Base-by-base conservation (phyloP, 2,797 vertebrate genomes). In the Melopsittacus undulatus region DNA sequence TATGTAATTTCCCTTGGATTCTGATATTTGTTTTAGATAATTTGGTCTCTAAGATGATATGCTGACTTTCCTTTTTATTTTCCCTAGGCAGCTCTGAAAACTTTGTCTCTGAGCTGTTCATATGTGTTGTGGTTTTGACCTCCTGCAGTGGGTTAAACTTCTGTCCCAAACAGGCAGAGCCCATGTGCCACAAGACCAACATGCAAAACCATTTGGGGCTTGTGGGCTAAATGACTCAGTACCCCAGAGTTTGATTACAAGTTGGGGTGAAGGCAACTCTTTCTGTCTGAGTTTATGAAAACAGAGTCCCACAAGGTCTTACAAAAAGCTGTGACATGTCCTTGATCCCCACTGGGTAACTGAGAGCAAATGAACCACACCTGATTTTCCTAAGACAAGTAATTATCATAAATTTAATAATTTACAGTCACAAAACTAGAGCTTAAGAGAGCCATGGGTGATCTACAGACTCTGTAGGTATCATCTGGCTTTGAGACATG, bases 51-150 rank as follows among this genome's bases (percentile, higher is more conserved):
- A 52, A 92, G 32, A 69, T 21, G n/a, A 74, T 36, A 80, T 20
- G 2, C 19, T 66, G 24, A 13, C 1, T 2, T 40, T 80, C 1
- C 40, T 10, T 29, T 19, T 43, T 8, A n/a, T 9, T 46, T 38
- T 0, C 15, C n/a, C 13, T 7, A 16, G 5, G 36, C 24, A 83
- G 16, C 5, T 70, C 83, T 75, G 18, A 22, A 76, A 49, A 3
- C 30, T 80, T 86, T 79, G 17, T 73, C 18, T 76, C 59, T 38
- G 36, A 93, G 15, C 4, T 83, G 4, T 43, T 40, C 30, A 3
- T 23, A 48, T 70, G 84, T 93, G 22, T 23, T 67, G 78, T 83
- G 63, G 68, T 64, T 96, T 89, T 92, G 78, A 80, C 63, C 54
- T 92, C 75, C 64, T 87, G 75, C 45, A 46, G n/a, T 34, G 30